Evolutionary conservation across 1,140 invertebrate species (phyloP), one percentile per base, ranked within the genome.

Genomic region (Diabrotica virgifera): DNA sequence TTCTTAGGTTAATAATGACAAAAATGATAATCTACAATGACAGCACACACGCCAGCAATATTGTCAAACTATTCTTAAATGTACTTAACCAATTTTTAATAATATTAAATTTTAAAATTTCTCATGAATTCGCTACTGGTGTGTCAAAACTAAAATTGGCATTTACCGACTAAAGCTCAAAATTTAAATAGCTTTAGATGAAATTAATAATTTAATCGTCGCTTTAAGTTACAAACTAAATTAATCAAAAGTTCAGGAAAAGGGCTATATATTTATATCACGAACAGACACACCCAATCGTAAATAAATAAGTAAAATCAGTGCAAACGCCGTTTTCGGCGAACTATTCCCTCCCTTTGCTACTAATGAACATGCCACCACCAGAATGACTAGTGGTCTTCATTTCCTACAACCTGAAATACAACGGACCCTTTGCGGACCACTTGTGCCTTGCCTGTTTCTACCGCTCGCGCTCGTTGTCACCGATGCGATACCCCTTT

Each of bases 311-410:
- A 64, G 52, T 62, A 59, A 66, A 69, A 71, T 71, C 65, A 65
- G 63, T 60, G 62, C 58, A 52, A 57, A 58, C 50, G 56, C 38
- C 52, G 36, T 59, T 53, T 24, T 38, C 59, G 54, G 24, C 50
- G 35, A 38, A 56, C 52, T 38, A 37, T 37, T 59, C 40, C 59
- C 51, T 57, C 53, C 61, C 61, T 61, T 62, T 59, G 46, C 63
- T 65, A 59, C 61, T 72, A 70, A 72, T 72, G 69, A 72, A 72
- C 63, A 52, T 72, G 71, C 70, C 71, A 72, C 67, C 64, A 68
- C 53, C 71, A 70, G 69, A 72, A 72, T 69, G 67, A 69, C 65
- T 70, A 68, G 71, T 72, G 66, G 68, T 64, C 71, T 72, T 72
- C 69, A 72, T 72, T 72, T 72, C 71, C 71, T 67, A 36, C 52